Percentiles rank a stretch among this genome's conserved stretches.
phyloP scores from a whole-genome alignment of 2,113 vertebrate species.

The Dendropsophus ebraccatus region DNA sequence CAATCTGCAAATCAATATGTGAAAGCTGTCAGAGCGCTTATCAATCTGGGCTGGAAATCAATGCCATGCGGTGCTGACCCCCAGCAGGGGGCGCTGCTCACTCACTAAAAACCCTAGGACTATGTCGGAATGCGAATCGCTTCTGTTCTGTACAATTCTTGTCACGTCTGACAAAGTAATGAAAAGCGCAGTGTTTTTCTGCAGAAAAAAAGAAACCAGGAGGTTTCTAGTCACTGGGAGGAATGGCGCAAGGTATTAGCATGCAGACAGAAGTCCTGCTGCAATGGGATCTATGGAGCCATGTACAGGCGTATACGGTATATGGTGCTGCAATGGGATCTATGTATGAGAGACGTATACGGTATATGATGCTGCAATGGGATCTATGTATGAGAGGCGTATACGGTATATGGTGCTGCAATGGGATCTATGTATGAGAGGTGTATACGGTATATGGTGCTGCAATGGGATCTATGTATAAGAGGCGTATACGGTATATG shows the following conservation, averaged over 20 bases:
- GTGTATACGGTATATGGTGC: no score
- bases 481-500: no score
- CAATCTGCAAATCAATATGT: not conserved
- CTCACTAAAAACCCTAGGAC: not conserved
- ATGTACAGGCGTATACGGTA: not conserved
- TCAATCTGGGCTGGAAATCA: not conserved
- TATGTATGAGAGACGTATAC: no score
- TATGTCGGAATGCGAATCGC: not conserved
- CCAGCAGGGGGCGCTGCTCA: slow-evolving; percentile 29
- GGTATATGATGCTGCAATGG: no score
- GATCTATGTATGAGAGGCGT: no score
- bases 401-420: no score
- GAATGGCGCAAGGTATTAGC: slow-evolving; percentile 5
- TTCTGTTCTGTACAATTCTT: slow-evolving; percentile 7
- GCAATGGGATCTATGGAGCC: not conserved
- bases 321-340: no score
- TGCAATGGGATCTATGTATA: no score
- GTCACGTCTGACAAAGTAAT: slow-evolving; percentile 43
- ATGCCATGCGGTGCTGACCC: not conserved
- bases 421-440: no score
- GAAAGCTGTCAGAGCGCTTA: no score
- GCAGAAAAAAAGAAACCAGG: slow-evolving; percentile 17
- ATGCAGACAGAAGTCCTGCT: slow-evolving; percentile 7
- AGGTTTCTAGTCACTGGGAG: slow-evolving; percentile 3
- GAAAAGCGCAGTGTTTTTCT: slow-evolving; percentile 52